Evolutionary conservation across 2,113 vertebrate genomes (phyloP), one percentile per base, ranked within the genome.

Genomic region (Terrapene triunguis): DNA sequence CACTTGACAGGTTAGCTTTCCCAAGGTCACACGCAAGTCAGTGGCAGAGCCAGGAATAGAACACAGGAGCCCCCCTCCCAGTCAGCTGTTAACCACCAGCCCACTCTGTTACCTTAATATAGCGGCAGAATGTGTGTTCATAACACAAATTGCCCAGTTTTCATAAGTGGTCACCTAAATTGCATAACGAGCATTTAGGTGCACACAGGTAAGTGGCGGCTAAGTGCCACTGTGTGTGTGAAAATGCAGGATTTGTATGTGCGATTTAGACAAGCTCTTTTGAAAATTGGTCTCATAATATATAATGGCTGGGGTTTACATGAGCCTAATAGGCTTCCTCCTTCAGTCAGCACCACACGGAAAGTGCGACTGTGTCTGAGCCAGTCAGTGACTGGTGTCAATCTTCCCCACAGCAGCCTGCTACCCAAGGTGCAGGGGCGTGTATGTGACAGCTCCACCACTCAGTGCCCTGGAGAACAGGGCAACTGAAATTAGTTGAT

Each of bases 401-500:
- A 38, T 29, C 93, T 87, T 17, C 1, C 1, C 51, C 82, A 57
- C 78, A 82, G 42, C 54, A 91, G 76, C 14, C 50, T 79, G 50
- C 50, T 8, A 59, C 17, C 10, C 62, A 82, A 90, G 62, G 53
- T 57, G 76, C 2, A 82, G 69, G 44, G 35, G 2, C 2, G 3
- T 29, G 53, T 57, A 8, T 17, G 5, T 42, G 87, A 21, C 5
- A 21, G 8, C 27, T 85, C 0, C 0, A 32, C 21, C 1, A 0
- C 0, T 57, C 42, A 42, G 6, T 38, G 51, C 65, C 82, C 8
- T 44, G 55, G 74, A 42, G 25, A 84, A 80, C 50, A 65, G 0
- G 55, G 19, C 4, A 5, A n/a, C 24, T 5, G 80, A 89, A 17
- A 0, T 62, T 3, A 65, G 82, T 25, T 50, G 65, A 74, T 84